Base-by-base conservation (phyloP, 2,113 vertebrate species). In the Bos taurus region DNA sequence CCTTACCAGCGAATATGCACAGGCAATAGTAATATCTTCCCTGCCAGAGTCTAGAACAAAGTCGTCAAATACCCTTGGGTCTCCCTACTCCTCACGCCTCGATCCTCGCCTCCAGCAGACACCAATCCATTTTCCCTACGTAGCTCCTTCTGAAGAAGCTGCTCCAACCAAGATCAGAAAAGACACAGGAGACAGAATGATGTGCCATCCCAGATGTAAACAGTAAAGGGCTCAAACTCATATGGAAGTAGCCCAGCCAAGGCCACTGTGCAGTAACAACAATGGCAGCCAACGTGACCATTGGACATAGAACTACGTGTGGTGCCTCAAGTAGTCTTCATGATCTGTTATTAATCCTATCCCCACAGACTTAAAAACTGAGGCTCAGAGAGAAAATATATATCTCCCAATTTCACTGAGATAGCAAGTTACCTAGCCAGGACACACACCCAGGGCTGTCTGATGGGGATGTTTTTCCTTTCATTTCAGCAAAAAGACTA, bases 231-330 rank as follows among this genome's bases (percentile, higher is more conserved):
- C 54, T 57, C 40, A 2, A 17, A 40, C 12, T 28, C 91, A 56
- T 0, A 2, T 23, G 5, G 57, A 46, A 13, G 89, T 4, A 43
- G 43, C 25, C 14, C 19, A 6, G 43, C n/a, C n/a, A 16, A 0
- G 30, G 52, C 21, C 0, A 19, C 9, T 2, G 0, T 1, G 10
- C 40, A 25, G 2, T 16, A 59, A 19, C 2, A 17, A 4, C 25
- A 7, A 3, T 0, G 3, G 43, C 11, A 2, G 3, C n/a, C 43
- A 7, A 0, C 2, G 4, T 3, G 4, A 52, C 30, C 1, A 2
- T 10, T 0, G 5, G 40, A 40, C 50, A 6, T 1, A 0, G 3
- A 23, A 25, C 59, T 11, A 0, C 16, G 1, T 2, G 0, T 0
- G 9, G 88, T 14, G 13, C 12, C 50, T 54, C 23, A 0, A 0